A percentile compares a stretch with the other conserved stretches of the same genome.
Evolutionary conservation across 2,113 vertebrate genomes (phyloP).

Genomic region (Ariopsis seemanni): DNA sequence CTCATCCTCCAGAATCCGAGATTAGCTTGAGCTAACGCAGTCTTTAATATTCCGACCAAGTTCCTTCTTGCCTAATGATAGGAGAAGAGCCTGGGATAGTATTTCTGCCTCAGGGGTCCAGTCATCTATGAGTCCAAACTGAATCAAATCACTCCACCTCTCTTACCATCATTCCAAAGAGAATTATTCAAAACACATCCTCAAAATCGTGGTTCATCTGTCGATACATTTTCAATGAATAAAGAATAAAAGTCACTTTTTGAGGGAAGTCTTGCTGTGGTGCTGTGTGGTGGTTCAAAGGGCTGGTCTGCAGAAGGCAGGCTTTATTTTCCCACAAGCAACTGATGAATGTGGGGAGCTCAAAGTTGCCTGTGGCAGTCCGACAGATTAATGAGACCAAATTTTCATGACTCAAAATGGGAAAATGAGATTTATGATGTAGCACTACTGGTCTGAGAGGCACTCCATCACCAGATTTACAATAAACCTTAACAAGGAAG

Average conservation of each 20-base stretch:
- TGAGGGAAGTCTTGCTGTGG: constrained; percentile 43
- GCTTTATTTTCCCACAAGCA: constrained; percentile 63
- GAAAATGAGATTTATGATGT: constrained; percentile 78
- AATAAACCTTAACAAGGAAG: constrained; percentile 74
- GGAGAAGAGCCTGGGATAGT: constrained; percentile 23
- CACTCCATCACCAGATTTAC: constrained; percentile 80
- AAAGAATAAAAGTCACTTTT: constrained; percentile 12
- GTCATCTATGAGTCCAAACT: constrained; percentile 3
- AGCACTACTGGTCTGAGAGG: constrained; percentile 67
- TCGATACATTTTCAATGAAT: constrained; percentile 37
- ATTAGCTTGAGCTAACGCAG: constrained; percentile 14
- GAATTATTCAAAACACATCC: constrained; percentile 38
- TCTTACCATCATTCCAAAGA: constrained; percentile 17
- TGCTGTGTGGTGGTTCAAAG: constrained; percentile 46
- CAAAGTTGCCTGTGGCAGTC: constrained; percentile 72
- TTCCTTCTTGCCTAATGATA: constrained; percentile 7
- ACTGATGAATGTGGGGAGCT: constrained; percentile 73
- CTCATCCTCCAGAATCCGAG: constrained; percentile 16
- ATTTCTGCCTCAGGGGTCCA: constrained; percentile 25
- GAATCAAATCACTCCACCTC: not conserved
- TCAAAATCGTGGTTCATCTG: constrained; percentile 26
- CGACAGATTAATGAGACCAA: constrained; percentile 76
- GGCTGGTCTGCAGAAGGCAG: constrained; percentile 27
- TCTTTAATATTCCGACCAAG: constrained; percentile 32
- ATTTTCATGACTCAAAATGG: constrained; percentile 71